Evolutionary conservation across 35 echinoderm and acorn worm species (phyloP).

Genomic region (Heliocidaris erythrogramma): DNA sequence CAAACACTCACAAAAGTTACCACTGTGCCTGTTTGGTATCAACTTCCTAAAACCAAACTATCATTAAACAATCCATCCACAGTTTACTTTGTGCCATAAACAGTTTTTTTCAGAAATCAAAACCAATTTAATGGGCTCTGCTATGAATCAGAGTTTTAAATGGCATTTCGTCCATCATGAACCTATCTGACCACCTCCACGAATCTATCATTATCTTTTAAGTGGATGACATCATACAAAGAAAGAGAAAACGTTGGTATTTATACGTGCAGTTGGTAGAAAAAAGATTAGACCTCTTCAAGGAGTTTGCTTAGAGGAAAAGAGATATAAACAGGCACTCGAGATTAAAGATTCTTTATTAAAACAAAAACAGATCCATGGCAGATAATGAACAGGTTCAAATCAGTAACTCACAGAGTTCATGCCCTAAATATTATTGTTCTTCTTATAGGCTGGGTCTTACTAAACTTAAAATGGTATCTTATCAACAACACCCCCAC

Average conservation of each 20-base stretch:
- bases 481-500: no score
- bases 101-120: background rate
- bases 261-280: background rate
- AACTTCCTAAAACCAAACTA: background rate
- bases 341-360: background rate
- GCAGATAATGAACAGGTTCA: no score
- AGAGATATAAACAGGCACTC: background rate
- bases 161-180: background rate
- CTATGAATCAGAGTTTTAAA: background rate
- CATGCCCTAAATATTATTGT: background rate
- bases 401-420: background rate
- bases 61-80: constrained; percentile 2
- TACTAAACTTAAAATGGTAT: no score
- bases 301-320: background rate
- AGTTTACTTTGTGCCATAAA: background rate
- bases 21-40: background rate
- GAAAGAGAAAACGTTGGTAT: background rate
- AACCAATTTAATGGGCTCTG: constrained; percentile 16
- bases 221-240: background rate
- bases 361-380: background rate
- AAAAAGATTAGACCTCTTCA: background rate
- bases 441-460: no score
- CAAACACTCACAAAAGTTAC: background rate
- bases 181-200: background rate
- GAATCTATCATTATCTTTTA: background rate